Evolutionary conservation across 2,797 vertebrate species (phyloP).

Genomic region (Coendou prehensilis): DNA sequence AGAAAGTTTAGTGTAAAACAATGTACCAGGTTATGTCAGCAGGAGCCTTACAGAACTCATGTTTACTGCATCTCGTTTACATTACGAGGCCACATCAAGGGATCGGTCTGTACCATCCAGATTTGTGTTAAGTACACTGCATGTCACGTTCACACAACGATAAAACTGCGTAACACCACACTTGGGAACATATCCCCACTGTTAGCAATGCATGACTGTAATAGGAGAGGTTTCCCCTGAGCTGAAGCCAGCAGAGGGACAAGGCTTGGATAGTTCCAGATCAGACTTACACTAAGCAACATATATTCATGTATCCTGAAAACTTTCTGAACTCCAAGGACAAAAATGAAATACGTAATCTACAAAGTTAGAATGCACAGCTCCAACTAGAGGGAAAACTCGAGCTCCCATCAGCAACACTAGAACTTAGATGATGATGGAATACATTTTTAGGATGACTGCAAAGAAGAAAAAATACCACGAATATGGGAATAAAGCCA

Average conservation of each 20-base stretch:
- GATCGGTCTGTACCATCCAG: background rate
- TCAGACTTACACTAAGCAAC: background rate
- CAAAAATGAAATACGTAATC: background rate
- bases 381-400: background rate
- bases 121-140: background rate
- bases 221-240: background rate
- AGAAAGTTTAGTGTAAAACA: background rate
- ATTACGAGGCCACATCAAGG: background rate
- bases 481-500: background rate
- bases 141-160: background rate
- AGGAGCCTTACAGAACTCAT: background rate
- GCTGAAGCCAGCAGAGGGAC: background rate
- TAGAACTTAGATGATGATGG: background rate
- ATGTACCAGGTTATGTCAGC: background rate
- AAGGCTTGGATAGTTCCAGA: background rate
- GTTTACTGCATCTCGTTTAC: background rate
- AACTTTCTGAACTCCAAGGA: background rate
- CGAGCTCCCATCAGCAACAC: background rate
- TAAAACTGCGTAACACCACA: background rate
- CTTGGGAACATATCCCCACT: background rate
- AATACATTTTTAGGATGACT: background rate
- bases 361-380: background rate
- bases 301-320: background rate
- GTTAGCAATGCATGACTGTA: background rate
- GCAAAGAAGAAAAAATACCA: background rate